These are phyloP conservation scores for Rhagophthalmus giganteus DNA, from an alignment of 2,888 invertebrate genomes.

Conservation along the genomic window DNA sequence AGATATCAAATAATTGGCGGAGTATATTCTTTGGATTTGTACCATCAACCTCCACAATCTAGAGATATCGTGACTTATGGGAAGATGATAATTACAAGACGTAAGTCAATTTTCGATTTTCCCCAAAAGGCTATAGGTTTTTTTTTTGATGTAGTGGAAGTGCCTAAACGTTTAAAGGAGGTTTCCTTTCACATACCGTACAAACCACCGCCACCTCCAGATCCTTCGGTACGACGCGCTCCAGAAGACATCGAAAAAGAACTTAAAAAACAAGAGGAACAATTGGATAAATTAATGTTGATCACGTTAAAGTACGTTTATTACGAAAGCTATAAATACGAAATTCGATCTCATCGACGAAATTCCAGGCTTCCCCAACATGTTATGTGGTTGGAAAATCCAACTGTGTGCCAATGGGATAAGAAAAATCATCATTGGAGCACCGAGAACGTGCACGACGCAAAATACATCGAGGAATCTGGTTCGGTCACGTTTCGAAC, in stretches of 20 bases:
- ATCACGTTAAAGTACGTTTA: slow-evolving; percentile 59
- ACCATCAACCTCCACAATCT: slow-evolving; percentile 79
- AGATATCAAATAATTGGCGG: slow-evolving; percentile 78
- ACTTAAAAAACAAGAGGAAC: slow-evolving; percentile 68
- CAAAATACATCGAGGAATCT: slow-evolving; percentile 81
- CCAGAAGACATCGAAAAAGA: slow-evolving; percentile 62
- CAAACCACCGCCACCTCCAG: background rate
- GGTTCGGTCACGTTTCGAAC: slow-evolving; percentile 75
- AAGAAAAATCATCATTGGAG: slow-evolving; percentile 44
- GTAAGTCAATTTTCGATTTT: slow-evolving; percentile 54
- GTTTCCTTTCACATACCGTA: background rate
- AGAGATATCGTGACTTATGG: slow-evolving; percentile 48
- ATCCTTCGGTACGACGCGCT: background rate
- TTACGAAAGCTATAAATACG: too few species aligned
- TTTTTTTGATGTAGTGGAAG: background rate
- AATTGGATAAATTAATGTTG: slow-evolving; percentile 74
- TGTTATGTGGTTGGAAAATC: slow-evolving; percentile 52
- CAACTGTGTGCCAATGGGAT: slow-evolving; percentile 51
- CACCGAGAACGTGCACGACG: slow-evolving; percentile 46
- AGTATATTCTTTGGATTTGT: slow-evolving; percentile 70
- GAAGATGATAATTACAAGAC: slow-evolving; percentile 59
- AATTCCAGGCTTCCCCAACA: slow-evolving; percentile 57
- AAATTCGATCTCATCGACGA: too few species aligned
- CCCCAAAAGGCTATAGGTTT: background rate
- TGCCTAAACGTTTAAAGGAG: background rate